phyloP scores from a whole-genome alignment of 1,140 invertebrate genomes.

The Campoletis sonorensis region DNA sequence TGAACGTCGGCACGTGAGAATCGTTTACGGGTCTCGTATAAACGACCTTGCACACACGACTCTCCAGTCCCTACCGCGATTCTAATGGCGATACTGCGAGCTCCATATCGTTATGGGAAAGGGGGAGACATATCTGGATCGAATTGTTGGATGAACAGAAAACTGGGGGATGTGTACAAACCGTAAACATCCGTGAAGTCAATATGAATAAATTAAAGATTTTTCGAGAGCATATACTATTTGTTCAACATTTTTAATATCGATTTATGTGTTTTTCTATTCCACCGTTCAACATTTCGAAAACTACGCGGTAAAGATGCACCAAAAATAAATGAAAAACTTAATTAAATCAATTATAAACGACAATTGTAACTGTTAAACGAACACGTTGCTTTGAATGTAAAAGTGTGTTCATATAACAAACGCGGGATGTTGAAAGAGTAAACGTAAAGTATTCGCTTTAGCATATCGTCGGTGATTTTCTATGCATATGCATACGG shows the following conservation, averaged over 20 bases:
- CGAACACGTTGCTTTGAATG: neutral
- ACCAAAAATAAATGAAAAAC: too few relatives aligned
- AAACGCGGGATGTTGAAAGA: neutral
- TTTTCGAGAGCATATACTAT: too few relatives aligned
- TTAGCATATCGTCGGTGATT: neutral
- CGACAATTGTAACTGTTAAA: neutral
- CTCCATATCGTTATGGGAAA: neutral
- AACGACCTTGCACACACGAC: constrained; percentile 30
- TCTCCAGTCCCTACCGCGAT: constrained; percentile 5
- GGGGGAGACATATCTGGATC: constrained; percentile 18
- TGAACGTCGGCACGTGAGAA: constrained; percentile 52
- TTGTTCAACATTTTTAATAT: too few relatives aligned
- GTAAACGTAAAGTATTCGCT: neutral
- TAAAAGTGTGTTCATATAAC: neutral
- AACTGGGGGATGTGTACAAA: too few relatives aligned
- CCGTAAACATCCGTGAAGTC: too few relatives aligned
- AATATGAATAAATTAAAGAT: too few relatives aligned
- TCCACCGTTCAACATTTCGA: too few relatives aligned
- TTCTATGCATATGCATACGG: constrained; percentile 5
- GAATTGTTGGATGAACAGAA: constrained; percentile 26
- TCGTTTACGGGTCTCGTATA: constrained; percentile 34
- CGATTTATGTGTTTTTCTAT: too few relatives aligned
- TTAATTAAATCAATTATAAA: neutral
- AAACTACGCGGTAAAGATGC: too few relatives aligned
- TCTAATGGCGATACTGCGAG: neutral